phyloP scores from a whole-genome alignment of 1,140 invertebrate genomes.

The Aphidius gifuensis region DNA sequence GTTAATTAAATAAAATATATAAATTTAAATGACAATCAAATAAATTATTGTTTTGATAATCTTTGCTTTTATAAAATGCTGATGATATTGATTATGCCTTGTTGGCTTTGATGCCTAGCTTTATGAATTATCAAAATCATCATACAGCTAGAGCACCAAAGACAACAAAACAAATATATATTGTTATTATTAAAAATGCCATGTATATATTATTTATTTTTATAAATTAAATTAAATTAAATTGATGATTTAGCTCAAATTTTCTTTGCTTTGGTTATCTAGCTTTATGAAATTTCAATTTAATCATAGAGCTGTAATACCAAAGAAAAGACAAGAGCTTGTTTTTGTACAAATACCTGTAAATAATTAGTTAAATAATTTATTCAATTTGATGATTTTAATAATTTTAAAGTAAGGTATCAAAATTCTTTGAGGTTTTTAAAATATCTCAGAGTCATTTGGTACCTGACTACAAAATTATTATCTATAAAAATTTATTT shows the following conservation, averaged over 20 bases:
- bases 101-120: conserved; percentile 91
- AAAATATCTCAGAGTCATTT: conserved; percentile 73
- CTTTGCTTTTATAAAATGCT: too few relatives aligned
- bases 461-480: conserved; percentile 68
- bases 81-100: conserved; percentile 43
- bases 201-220: background rate
- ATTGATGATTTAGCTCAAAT: conserved; percentile 30
- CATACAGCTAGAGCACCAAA: conserved; percentile 97
- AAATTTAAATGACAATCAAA: conserved; percentile 15
- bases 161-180: conserved; percentile 55
- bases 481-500: background rate
- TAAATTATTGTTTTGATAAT: too few relatives aligned
- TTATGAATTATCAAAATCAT: conserved; percentile 73
- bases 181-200: too few relatives aligned
- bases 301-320: conserved; percentile 57
- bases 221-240: background rate
- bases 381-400: conserved; percentile 13
- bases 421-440: conserved; percentile 55
- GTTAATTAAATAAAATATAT: conserved; percentile 8
- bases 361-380: too few relatives aligned
- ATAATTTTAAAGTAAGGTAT: conserved; percentile 51
- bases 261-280: conserved; percentile 60
- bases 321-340: conserved; percentile 51
- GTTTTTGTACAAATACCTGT: background rate
- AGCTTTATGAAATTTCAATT: conserved; percentile 57